Conservation (phyloP, 2,888 invertebrate genomes). For the Hemicrepidius hirtus region DNA sequence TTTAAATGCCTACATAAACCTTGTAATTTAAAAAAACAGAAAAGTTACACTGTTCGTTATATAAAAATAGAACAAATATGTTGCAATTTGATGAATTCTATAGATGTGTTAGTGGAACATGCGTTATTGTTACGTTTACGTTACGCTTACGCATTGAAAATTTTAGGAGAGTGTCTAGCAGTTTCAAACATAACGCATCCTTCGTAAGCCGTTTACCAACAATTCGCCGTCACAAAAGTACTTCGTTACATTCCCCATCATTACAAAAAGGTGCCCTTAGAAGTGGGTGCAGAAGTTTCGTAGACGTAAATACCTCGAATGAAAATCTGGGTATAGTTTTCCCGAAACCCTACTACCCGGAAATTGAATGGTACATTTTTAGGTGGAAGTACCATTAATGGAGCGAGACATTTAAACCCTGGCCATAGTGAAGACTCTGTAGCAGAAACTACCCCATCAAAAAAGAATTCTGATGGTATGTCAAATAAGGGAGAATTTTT, state of each 20-base stretch:
- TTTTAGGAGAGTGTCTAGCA: conserved; percentile 83
- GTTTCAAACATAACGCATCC: conserved; percentile 95
- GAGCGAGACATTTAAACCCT: conserved; percentile 77
- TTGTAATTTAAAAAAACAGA: background rate
- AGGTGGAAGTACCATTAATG: conserved; percentile 71
- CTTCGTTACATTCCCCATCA: conserved; percentile 85
- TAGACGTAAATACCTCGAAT: conserved; percentile 83
- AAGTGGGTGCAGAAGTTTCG: conserved; percentile 75
- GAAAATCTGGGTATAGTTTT: conserved; percentile 81
- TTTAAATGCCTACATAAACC: background rate
- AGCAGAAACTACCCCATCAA: conserved; percentile 85
- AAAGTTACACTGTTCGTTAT: background rate
- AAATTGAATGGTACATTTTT: background rate
- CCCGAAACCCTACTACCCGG: background rate
- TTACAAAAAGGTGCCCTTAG: conserved; percentile 73
- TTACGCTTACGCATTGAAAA: conserved; percentile 4
- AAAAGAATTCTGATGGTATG: conserved; percentile 91
- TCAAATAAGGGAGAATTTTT: no score
- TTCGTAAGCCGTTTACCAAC: conserved; percentile 94
- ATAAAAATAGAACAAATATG: background rate
- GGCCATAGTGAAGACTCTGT: conserved; percentile 89
- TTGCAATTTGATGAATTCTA: background rate
- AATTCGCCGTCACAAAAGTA: conserved; percentile 87
- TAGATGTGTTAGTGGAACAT: conserved; percentile 8
- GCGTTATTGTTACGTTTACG: background rate